A percentile compares a stretch with the other conserved stretches of the same genome.
These are phyloP conservation scores for Planococcus citri DNA, from an alignment of 1,140 invertebrate species.

Conservation along the genomic window DNA sequence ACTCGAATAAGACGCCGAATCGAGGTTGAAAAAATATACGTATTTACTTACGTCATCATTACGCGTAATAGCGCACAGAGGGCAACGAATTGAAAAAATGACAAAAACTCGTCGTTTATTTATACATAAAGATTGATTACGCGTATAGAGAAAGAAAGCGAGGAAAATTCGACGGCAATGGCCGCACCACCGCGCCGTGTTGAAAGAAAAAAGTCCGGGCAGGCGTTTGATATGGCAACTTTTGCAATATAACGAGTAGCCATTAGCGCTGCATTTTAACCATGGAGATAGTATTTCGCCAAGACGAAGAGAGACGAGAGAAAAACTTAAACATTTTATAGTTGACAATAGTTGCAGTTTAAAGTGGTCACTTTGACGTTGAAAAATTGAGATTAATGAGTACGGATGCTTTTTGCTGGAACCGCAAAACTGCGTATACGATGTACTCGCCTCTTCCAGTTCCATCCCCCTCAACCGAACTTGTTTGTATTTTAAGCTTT, in stretches of 20 bases:
- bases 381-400: constrained; percentile 7
- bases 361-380: constrained; percentile 6
- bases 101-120: background rate
- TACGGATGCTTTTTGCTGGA: background rate
- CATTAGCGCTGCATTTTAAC: background rate
- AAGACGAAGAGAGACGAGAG: too few species aligned
- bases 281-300: background rate
- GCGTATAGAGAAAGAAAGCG: background rate
- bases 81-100: background rate
- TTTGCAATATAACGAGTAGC: background rate
- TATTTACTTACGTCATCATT: too few species aligned
- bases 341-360: constrained; percentile 6
- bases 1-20: too few species aligned
- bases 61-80: too few species aligned
- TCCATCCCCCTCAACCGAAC: background rate
- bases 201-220: too few species aligned
- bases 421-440: background rate
- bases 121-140: constrained; percentile 4
- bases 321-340: background rate
- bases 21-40: too few species aligned
- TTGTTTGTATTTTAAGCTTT: background rate
- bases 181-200: too few species aligned
- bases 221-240: background rate
- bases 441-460: too few species aligned
- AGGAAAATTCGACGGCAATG: background rate